Percentiles rank a stretch among this genome's conserved stretches.
Conservation (phyloP, 2,888 invertebrate species). For the Pinctada fucata region DNA sequence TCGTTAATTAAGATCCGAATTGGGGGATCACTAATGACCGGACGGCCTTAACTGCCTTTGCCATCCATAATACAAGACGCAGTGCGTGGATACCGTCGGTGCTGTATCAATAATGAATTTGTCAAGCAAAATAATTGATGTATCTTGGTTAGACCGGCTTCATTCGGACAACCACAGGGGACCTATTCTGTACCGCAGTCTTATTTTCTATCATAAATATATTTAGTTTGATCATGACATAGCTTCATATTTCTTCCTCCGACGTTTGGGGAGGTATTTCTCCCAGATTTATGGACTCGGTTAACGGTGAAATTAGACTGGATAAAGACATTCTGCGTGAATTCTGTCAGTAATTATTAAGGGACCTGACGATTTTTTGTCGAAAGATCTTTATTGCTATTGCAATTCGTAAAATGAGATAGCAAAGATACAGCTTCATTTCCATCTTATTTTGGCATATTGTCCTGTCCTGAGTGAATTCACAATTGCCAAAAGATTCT, state of each 20-base stretch:
- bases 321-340: no score
- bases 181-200: background rate
- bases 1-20: background rate
- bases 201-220: slow-evolving; percentile 3
- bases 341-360: no score
- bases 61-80: background rate
- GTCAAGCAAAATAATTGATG: slow-evolving; percentile 1
- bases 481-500: no score
- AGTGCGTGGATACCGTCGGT: background rate
- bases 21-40: background rate
- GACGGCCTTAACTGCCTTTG: background rate
- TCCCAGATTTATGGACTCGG: background rate
- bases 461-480: no score
- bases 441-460: no score
- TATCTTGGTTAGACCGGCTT: background rate
- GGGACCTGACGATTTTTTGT: no score
- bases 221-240: background rate
- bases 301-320: background rate
- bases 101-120: background rate
- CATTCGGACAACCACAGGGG: background rate
- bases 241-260: background rate
- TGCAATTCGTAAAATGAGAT: no score
- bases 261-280: background rate
- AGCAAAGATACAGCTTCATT: no score
- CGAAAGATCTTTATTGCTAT: no score